Percentiles rank a stretch among this genome's conserved stretches.
These are phyloP conservation scores for Listronotus oregonensis DNA, from an alignment of 1,140 invertebrate species.

Conservation along the genomic window DNA sequence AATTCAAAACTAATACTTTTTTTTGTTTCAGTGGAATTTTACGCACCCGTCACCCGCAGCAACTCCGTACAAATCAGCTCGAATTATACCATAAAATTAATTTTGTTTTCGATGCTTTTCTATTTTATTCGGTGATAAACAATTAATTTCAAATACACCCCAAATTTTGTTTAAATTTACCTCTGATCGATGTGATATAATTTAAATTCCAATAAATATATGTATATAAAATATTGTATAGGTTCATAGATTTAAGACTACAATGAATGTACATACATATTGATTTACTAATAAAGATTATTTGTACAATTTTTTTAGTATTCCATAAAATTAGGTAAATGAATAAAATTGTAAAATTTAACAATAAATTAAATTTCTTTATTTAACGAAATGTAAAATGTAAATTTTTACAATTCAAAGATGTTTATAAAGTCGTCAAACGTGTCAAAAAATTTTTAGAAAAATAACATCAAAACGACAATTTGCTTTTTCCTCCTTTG, in stretches of 20 bases:
- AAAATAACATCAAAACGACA: too few relatives aligned
- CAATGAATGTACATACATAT: slow-evolving; percentile 5
- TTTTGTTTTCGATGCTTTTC: neutral
- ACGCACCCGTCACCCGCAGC: slow-evolving; percentile 13
- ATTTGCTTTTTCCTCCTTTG: too few relatives aligned
- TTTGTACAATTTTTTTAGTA: neutral
- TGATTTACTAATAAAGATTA: slow-evolving; percentile 6
- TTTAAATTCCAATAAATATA: slow-evolving; percentile 4
- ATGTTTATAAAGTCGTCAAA: too few relatives aligned
- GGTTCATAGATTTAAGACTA: slow-evolving; percentile 1
- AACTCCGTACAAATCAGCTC: neutral
- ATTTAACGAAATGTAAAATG: too few relatives aligned
- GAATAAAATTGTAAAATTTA: too few relatives aligned
- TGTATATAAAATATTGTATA: slow-evolving; percentile 7
- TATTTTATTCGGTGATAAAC: slow-evolving; percentile 11
- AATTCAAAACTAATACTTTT: neutral
- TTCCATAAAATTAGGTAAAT: too few relatives aligned
- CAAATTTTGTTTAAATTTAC: slow-evolving; percentile 1
- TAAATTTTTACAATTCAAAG: too few relatives aligned
- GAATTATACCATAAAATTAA: neutral
- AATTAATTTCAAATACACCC: too few relatives aligned
- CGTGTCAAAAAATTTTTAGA: too few relatives aligned
- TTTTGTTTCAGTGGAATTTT: slow-evolving; percentile 22
- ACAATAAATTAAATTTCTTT: too few relatives aligned
- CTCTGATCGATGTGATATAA: slow-evolving; percentile 10